These are phyloP conservation scores for Odontomyia ornata DNA, from an alignment of 2,888 invertebrate genomes.

Conservation along the genomic window DNA sequence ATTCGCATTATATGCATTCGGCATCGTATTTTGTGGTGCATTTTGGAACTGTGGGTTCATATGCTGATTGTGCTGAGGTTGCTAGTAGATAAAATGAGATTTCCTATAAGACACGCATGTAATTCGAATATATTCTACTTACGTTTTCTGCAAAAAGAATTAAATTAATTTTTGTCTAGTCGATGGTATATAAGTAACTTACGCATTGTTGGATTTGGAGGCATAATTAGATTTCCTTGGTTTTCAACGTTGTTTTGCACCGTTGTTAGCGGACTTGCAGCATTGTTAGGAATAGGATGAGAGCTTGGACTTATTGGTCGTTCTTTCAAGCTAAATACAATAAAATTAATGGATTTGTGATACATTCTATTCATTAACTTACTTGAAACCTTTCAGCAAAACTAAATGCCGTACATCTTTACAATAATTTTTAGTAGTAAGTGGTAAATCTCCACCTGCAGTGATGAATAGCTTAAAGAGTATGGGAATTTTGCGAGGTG, in stretches of 20 bases:
- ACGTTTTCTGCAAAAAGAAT: conserved; percentile 47
- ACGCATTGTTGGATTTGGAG: conserved; percentile 49
- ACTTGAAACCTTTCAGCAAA: conserved; percentile 77
- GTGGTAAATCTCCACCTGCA: conserved; percentile 85
- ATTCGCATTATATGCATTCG: conserved; percentile 59
- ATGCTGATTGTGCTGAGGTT: conserved; percentile 57
- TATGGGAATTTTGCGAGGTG: conserved; percentile 87
- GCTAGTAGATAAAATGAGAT: conserved; percentile 31
- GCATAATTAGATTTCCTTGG: conserved; percentile 44
- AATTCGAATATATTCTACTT: conserved; percentile 16
- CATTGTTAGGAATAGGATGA: conserved; percentile 53
- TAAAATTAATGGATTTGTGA: conserved; percentile 47
- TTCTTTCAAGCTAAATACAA: conserved; percentile 68
- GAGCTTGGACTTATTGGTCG: conserved; percentile 71
- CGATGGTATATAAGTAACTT: not conserved
- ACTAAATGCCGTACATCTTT: conserved; percentile 87
- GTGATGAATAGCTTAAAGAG: conserved; percentile 89
- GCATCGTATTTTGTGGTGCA: conserved; percentile 60
- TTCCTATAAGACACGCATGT: not conserved
- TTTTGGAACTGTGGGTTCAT: conserved; percentile 59
- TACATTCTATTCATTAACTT: conserved; percentile 52
- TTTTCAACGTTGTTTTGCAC: conserved; percentile 49
- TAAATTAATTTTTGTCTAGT: not conserved
- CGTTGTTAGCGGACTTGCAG: conserved; percentile 52
- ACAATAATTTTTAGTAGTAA: conserved; percentile 89